Conservation (phyloP, 2,888 invertebrate genomes). For the Busseola fusca region DNA sequence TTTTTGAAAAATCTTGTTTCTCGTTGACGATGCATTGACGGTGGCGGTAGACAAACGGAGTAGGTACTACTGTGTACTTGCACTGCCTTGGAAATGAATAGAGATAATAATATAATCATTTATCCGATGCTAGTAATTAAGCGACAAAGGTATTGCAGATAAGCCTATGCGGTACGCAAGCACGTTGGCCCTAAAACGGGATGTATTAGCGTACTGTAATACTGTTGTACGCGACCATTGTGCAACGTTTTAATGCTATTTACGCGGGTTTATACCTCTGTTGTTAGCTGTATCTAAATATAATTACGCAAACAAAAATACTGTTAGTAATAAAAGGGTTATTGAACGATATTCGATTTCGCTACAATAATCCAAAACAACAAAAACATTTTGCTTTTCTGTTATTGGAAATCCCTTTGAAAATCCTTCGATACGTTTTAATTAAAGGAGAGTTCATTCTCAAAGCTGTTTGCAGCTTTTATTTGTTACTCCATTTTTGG, state of each 20-base stretch:
- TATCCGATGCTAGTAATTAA: conserved; percentile 29
- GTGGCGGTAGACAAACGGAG: neutral
- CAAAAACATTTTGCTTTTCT: conserved; percentile 14
- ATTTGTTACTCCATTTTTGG: conserved; percentile 39
- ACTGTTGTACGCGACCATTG: neutral
- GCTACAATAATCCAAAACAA: conserved; percentile 16
- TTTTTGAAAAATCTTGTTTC: neutral
- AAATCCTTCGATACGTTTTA: conserved; percentile 33
- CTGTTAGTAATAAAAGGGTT: neutral
- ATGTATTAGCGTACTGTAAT: conserved; percentile 6
- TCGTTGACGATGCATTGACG: neutral
- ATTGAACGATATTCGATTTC: conserved; percentile 12
- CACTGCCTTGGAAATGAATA: conserved; percentile 8
- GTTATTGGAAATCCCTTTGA: conserved; percentile 32
- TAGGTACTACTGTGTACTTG: neutral
- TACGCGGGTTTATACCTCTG: neutral
- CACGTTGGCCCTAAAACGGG: conserved; percentile 11
- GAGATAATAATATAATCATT: conserved; percentile 32
- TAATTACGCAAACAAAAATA: neutral
- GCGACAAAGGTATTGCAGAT: conserved; percentile 16
- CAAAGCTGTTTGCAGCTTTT: conserved; percentile 29
- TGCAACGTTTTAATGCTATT: neutral
- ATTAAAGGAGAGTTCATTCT: conserved; percentile 42
- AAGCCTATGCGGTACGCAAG: neutral
- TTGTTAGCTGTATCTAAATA: neutral